phyloP scores from a whole-genome alignment of 2,888 invertebrate species.

The Lathronympha strigana region DNA sequence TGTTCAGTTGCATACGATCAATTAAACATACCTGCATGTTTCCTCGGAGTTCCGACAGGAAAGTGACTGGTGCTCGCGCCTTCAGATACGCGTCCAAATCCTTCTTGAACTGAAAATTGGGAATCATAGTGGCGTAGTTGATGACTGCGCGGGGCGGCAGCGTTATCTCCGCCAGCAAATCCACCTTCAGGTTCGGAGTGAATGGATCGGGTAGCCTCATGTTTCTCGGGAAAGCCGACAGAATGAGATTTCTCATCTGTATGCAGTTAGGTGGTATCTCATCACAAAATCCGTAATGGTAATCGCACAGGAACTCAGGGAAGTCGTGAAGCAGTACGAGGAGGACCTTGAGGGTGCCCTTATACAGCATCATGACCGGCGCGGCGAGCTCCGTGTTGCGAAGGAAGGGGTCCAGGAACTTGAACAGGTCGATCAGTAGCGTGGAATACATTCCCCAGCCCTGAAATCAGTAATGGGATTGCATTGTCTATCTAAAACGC shows the following conservation, averaged over 20 bases:
- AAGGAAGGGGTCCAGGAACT: slow-evolving; percentile 98
- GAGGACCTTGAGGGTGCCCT: slow-evolving; percentile 97
- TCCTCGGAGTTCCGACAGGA: slow-evolving; percentile 95
- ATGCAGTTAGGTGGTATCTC: slow-evolving; percentile 99
- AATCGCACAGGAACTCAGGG: slow-evolving; percentile 99
- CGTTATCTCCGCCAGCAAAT: slow-evolving; percentile 94
- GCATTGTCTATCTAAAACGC: too few species aligned
- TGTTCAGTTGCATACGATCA: not conserved
- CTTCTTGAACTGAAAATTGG: slow-evolving; percentile 95
- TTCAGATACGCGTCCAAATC: slow-evolving; percentile 98
- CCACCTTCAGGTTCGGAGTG: slow-evolving; percentile 98
- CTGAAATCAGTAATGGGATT: too few species aligned
- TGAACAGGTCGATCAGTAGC: slow-evolving; percentile 97
- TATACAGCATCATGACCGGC: slow-evolving; percentile 96
- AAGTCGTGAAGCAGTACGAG: slow-evolving; percentile 99
- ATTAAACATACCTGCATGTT: slow-evolving; percentile 88
- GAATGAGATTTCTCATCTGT: slow-evolving; percentile 98
- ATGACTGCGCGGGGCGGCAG: slow-evolving; percentile 95
- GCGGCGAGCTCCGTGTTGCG: slow-evolving; percentile 98
- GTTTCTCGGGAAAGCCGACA: slow-evolving; percentile 98
- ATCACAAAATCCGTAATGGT: slow-evolving; percentile 99
- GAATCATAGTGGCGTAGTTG: slow-evolving; percentile 94
- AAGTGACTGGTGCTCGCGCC: slow-evolving; percentile 96
- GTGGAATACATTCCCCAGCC: slow-evolving; percentile 99
- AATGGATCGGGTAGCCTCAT: slow-evolving; percentile 99